Percentiles rank a stretch among this genome's conserved stretches.
Conservation (phyloP, 2,888 invertebrate species). For the Julus scanicus region DNA sequence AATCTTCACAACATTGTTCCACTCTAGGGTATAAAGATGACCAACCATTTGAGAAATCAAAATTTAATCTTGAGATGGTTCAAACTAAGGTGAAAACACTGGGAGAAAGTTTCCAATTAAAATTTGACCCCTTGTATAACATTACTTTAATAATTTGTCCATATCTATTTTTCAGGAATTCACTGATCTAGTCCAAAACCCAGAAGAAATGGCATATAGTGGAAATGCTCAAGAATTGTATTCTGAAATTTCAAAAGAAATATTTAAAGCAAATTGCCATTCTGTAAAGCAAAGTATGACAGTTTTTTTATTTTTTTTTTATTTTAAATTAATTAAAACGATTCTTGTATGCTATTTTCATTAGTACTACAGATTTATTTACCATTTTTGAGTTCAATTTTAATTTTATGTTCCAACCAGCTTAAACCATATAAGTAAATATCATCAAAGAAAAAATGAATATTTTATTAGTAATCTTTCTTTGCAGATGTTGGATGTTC, state of each 20-base stretch:
- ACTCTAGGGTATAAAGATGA: slow-evolving; percentile 44
- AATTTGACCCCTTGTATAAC: neutral
- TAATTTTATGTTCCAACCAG: neutral
- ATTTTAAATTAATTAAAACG: neutral
- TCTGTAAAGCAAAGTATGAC: neutral
- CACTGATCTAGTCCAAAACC: neutral
- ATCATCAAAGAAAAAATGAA: neutral
- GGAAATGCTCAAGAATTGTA: neutral
- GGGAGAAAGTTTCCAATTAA: neutral
- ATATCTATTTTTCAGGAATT: neutral
- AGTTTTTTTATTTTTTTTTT: neutral
- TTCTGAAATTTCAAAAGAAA: neutral
- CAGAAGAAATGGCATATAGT: neutral
- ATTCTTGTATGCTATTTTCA: neutral
- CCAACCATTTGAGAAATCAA: slow-evolving; percentile 8
- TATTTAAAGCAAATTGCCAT: neutral
- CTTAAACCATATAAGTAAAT: neutral
- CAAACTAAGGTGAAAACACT: neutral
- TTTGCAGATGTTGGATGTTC: neutral
- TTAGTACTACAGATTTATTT: too few relatives aligned
- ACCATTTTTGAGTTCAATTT: neutral
- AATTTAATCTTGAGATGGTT: neutral
- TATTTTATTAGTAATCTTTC: neutral
- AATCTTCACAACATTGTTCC: neutral
- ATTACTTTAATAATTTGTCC: neutral